Percentiles rank a stretch among this genome's conserved stretches.
Conservation (phyloP, 37 sponge, comb jelly and placozoan genomes). For the Ianthella basta region DNA sequence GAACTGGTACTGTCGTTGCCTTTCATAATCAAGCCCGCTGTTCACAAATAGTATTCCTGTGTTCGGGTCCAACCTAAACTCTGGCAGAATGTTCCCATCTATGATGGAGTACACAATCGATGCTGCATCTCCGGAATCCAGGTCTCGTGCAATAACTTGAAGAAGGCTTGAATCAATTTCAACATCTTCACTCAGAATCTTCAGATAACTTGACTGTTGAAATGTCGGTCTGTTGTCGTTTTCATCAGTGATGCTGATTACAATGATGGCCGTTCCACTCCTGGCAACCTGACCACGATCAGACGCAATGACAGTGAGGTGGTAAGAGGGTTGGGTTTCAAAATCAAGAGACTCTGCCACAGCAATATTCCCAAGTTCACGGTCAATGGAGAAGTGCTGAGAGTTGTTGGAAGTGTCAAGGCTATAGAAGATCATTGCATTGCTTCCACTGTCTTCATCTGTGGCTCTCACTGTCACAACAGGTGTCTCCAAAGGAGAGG, state of each 20-base stretch:
- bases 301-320: constrained; percentile 42
- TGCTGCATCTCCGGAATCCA: constrained; percentile 34
- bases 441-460: constrained; percentile 39
- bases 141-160: constrained; percentile 56
- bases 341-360: constrained; percentile 28
- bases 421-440: constrained; percentile 20
- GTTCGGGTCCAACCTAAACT: constrained; percentile 43
- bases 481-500: neutral
- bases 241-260: constrained; percentile 49
- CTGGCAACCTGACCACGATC: constrained; percentile 52
- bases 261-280: constrained; percentile 22
- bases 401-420: constrained; percentile 26
- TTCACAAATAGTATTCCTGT: constrained; percentile 49
- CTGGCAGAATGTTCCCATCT: constrained; percentile 22
- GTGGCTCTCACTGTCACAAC: constrained; percentile 4
- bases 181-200: constrained; percentile 28
- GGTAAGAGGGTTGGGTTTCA: constrained; percentile 20
- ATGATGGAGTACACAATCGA: constrained; percentile 53
- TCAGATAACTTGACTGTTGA: neutral
- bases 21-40: constrained; percentile 50
- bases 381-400: constrained; percentile 20
- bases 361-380: constrained; percentile 29
- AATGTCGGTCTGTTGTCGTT: constrained; percentile 65
- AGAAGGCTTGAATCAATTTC: constrained; percentile 32
- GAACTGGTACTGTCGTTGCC: constrained; percentile 7